phyloP scores from a whole-genome alignment of 2,797 vertebrate genomes.

The Onychomys torridus region DNA sequence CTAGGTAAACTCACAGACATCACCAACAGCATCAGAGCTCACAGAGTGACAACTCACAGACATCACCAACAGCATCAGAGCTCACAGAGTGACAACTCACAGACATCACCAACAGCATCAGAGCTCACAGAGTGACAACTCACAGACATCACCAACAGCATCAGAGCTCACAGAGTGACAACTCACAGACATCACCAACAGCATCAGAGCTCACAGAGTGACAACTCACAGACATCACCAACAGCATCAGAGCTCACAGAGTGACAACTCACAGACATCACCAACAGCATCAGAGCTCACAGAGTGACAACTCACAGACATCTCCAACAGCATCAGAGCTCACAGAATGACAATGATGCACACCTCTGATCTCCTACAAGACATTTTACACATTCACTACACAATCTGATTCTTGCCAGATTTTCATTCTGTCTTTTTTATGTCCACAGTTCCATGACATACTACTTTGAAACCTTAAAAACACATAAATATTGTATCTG shows the following conservation, averaged over 20 bases:
- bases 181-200: too few species aligned
- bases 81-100: background rate
- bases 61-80: background rate
- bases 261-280: too few species aligned
- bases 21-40: background rate
- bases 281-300: too few species aligned
- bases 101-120: too few species aligned
- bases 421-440: background rate
- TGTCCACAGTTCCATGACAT: background rate
- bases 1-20: background rate
- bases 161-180: too few species aligned
- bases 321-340: too few species aligned
- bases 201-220: too few species aligned
- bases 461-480: background rate
- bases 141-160: too few species aligned
- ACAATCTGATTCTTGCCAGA: slow-evolving; percentile 42
- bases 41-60: background rate
- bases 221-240: too few species aligned
- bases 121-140: too few species aligned
- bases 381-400: background rate
- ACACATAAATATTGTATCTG: background rate
- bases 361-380: background rate
- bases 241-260: too few species aligned
- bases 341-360: background rate
- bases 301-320: too few species aligned